Evolutionary conservation across 2,888 invertebrate species (phyloP), one percentile per base, ranked within the genome.

Genomic region (Quadroppia sp.): DNA sequence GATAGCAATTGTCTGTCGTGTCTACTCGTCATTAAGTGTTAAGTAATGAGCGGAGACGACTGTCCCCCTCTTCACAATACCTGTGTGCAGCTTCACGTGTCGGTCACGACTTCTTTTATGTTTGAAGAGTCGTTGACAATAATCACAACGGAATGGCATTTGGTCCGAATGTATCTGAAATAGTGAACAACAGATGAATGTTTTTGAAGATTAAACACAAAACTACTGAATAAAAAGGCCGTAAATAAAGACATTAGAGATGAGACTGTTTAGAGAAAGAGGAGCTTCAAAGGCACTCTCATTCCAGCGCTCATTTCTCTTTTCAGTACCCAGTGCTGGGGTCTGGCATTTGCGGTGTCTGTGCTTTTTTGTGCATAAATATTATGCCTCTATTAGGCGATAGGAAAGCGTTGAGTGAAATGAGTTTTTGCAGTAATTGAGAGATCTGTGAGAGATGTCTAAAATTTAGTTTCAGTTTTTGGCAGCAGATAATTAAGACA

Each of bases 21-120:
- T n/a, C n/a, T n/a, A n/a, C n/a, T n/a, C n/a, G 53, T 53, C 23
- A 23, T 23, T 23, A 53, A 53, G n/a, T n/a, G n/a, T n/a, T n/a
- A 23, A 59, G 32, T 20, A 48, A 48, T 48, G 15, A 30, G 17
- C 30, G 36, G n/a, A n/a, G n/a, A n/a, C n/a, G n/a, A n/a, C n/a
- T n/a, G n/a, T n/a, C n/a, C n/a, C n/a, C n/a, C n/a, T n/a, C n/a
- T n/a, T n/a, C 20, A 40, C 20, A 32, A n/a, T 74, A 67, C 76
- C 93, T 0, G 92, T 93, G 84, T 95, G 94, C 76, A 94, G 86
- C 82, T 94, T 95, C 80, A 93, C 90, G 84, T 96, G 96, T 28
- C 96, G 88, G 83, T 96, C 95, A 73, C 94, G 87, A 77, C 93
- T 94, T 42, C 94, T 87, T 83, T 95, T 95, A 86, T 95, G 94